A percentile compares a stretch with the other conserved stretches of the same genome.
Conservation (phyloP, 2,888 invertebrate species). For the Orthosia cruda region DNA sequence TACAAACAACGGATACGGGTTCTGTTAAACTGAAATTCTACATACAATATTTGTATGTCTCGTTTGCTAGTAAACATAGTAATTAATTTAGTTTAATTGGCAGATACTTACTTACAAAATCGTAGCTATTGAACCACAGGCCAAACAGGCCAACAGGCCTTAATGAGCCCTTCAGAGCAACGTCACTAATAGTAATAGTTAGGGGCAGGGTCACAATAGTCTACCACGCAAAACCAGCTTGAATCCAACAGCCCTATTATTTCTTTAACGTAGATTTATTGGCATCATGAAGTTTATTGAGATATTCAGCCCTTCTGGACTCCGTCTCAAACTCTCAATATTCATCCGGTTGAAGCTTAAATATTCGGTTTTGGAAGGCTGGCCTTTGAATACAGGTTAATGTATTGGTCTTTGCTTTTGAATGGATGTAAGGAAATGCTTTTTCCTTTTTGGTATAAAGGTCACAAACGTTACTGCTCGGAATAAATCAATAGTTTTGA, state of each 20-base stretch:
- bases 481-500: too few species aligned
- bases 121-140: neutral
- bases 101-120: neutral
- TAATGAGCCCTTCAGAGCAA: conserved; percentile 8
- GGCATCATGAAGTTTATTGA: conserved; percentile 50
- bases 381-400: conserved; percentile 11
- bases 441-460: neutral
- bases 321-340: conserved; percentile 56
- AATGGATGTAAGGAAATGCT: neutral
- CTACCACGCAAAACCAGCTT: conserved; percentile 12
- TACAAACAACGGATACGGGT: neutral
- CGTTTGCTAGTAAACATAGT: neutral
- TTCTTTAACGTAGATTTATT: conserved; percentile 37
- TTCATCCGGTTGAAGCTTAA: conserved; percentile 46
- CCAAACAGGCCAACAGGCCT: too few species aligned
- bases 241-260: conserved; percentile 28
- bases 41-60: neutral
- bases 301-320: conserved; percentile 31
- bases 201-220: neutral
- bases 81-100: neutral
- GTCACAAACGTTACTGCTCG: too few species aligned
- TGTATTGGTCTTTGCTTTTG: conserved; percentile 7
- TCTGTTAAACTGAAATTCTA: neutral
- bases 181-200: neutral
- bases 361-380: conserved; percentile 25